Percentiles rank a stretch among this genome's conserved stretches.
Evolutionary conservation across 2,888 invertebrate genomes (phyloP).

Genomic region (Trichopoda pennipes): DNA sequence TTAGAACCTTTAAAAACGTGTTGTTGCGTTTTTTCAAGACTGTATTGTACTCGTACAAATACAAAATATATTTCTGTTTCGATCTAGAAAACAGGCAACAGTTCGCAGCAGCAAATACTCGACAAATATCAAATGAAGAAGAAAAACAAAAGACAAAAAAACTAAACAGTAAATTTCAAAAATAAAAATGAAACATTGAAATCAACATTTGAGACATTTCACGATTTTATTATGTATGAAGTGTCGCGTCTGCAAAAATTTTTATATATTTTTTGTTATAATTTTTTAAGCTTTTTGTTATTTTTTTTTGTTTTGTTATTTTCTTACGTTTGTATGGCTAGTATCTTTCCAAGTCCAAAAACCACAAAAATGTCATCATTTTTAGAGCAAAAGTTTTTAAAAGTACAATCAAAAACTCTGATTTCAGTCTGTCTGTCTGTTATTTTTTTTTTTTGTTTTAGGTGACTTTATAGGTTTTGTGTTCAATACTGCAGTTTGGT

Average conservation of each 20-base stretch:
- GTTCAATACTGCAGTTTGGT: conserved; percentile 50
- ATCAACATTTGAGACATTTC: conserved; percentile 70
- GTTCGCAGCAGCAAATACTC: conserved; percentile 12
- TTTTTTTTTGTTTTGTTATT: not conserved
- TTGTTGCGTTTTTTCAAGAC: conserved; percentile 58
- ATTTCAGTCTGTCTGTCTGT: conserved; percentile 32
- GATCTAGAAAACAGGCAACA: conserved; percentile 49
- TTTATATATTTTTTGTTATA: conserved; percentile 59
- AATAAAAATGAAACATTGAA: conserved; percentile 57
- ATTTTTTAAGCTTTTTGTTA: conserved; percentile 28
- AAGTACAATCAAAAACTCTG: conserved; percentile 46
- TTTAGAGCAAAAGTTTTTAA: conserved; percentile 60
- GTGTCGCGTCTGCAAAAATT: conserved; percentile 70
- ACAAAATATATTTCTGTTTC: conserved; percentile 52
- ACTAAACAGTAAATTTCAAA: conserved; percentile 1
- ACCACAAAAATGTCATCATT: conserved; percentile 69
- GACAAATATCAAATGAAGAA: conserved; percentile 24
- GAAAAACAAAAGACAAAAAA: not conserved
- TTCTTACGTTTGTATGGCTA: conserved; percentile 33
- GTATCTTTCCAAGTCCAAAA: conserved; percentile 54
- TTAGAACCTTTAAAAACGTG: conserved; percentile 68
- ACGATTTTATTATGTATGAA: conserved; percentile 71
- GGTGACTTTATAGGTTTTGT: conserved; percentile 15
- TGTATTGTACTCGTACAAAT: conserved; percentile 50
- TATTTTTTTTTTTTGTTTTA: not conserved